A percentile compares a stretch with the other conserved stretches of the same genome.
These are phyloP conservation scores for Apodemia hepburni DNA, from an alignment of 2,888 invertebrate species.

Conservation along the genomic window DNA sequence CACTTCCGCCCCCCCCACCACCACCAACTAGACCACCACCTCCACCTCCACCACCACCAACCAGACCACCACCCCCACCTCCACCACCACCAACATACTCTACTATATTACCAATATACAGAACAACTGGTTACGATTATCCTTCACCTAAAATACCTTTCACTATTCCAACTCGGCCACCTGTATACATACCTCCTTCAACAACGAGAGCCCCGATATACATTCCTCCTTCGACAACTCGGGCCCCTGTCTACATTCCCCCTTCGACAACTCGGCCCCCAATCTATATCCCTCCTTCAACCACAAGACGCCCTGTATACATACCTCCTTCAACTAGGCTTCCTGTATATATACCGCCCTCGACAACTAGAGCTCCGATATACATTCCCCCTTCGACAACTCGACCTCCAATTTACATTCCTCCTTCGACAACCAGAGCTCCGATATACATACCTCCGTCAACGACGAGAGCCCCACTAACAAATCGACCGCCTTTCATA, in stretches of 20 bases:
- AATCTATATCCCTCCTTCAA: slow-evolving; percentile 35
- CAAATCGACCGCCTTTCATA: slow-evolving; percentile 58
- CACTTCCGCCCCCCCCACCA: slow-evolving; percentile 30
- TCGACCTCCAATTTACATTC: slow-evolving; percentile 36
- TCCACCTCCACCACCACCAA: slow-evolving; percentile 18
- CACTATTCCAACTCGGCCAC: slow-evolving; percentile 35
- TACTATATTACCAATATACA: slow-evolving; percentile 23
- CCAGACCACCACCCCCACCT: slow-evolving; percentile 23
- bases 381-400: slow-evolving; percentile 43
- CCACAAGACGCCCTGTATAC: slow-evolving; percentile 51
- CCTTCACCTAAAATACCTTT: slow-evolving; percentile 41
- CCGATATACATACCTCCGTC: slow-evolving; percentile 40
- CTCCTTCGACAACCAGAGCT: slow-evolving; percentile 48
- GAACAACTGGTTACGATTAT: slow-evolving; percentile 45
- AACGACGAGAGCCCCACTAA: slow-evolving; percentile 43
- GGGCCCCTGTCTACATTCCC: slow-evolving; percentile 38
- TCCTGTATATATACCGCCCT: slow-evolving; percentile 29
- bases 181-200: slow-evolving; percentile 35
- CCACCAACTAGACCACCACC: slow-evolving; percentile 29
- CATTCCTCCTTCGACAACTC: slow-evolving; percentile 33
- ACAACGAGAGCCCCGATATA: slow-evolving; percentile 34
- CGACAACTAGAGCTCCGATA: slow-evolving; percentile 32
- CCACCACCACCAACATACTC: slow-evolving; percentile 30
- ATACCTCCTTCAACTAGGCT: slow-evolving; percentile 37
- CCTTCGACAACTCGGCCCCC: slow-evolving; percentile 41